Evolutionary conservation across 2,888 invertebrate species (phyloP).

Genomic region (Drosophila hamatofila): DNA sequence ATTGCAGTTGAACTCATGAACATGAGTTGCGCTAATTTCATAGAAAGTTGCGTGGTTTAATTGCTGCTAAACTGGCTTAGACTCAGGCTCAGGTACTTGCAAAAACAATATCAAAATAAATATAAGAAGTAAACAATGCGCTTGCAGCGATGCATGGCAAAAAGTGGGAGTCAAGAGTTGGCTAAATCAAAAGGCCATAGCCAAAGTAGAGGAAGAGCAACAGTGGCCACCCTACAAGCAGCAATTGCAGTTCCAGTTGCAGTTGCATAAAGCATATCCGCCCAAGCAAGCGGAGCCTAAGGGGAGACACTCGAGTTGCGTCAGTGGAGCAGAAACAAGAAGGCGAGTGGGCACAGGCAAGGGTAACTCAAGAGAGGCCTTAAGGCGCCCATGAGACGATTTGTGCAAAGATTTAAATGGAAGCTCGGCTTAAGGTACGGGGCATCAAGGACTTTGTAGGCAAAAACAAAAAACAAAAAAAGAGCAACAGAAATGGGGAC

Average conservation of each 20-base stretch:
- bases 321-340: slow-evolving; percentile 56
- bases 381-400: slow-evolving; percentile 62
- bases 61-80: slow-evolving; percentile 34
- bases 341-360: not conserved
- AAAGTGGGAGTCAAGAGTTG: slow-evolving; percentile 37
- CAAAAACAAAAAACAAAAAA: slow-evolving; percentile 7
- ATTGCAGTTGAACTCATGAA: slow-evolving; percentile 19
- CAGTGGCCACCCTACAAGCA: slow-evolving; percentile 11
- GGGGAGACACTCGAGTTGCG: slow-evolving; percentile 40
- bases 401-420: slow-evolving; percentile 70
- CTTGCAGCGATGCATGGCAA: slow-evolving; percentile 42
- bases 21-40: slow-evolving; percentile 53
- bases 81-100: not conserved
- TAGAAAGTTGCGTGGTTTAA: slow-evolving; percentile 72
- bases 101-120: slow-evolving; percentile 2
- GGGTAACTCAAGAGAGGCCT: slow-evolving; percentile 46
- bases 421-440: slow-evolving; percentile 19
- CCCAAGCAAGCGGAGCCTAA: slow-evolving; percentile 19
- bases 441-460: slow-evolving; percentile 30
- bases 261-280: slow-evolving; percentile 54
- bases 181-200: slow-evolving; percentile 15
- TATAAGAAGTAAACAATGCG: slow-evolving; percentile 12
- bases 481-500: slow-evolving; percentile 41
- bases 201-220: slow-evolving; percentile 1
- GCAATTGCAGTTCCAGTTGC: slow-evolving; percentile 7